phyloP scores from a whole-genome alignment of 2,888 invertebrate genomes.

The Folsomia candida region DNA sequence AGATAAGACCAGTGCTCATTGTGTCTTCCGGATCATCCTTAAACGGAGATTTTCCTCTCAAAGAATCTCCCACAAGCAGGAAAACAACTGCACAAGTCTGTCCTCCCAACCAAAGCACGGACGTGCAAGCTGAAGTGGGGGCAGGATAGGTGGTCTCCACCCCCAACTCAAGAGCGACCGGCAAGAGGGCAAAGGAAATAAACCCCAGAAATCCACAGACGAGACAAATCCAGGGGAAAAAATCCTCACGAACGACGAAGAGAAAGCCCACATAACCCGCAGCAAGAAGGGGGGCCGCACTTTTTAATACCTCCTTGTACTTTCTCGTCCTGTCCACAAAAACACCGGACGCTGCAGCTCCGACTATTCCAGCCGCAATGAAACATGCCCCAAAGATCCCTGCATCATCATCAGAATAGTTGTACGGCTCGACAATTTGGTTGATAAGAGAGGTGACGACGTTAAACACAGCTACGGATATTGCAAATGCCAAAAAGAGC shows the following conservation, averaged over 20 bases:
- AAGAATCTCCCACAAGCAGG: conserved; percentile 23
- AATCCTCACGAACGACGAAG: conserved; percentile 27
- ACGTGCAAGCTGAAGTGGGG: conserved; percentile 24
- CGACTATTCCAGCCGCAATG: conserved; percentile 23
- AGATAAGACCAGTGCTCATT: conserved; percentile 23
- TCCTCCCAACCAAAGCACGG: conserved; percentile 37
- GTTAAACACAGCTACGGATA: conserved; percentile 36
- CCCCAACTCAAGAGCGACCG: conserved; percentile 34
- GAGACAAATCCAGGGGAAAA: conserved; percentile 16
- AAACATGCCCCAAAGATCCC: conserved; percentile 30
- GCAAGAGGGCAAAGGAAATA: conserved; percentile 30
- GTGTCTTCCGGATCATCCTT: conserved; percentile 28
- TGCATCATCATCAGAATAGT: conserved; percentile 29
- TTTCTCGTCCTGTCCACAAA: conserved; percentile 31
- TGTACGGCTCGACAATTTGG: conserved; percentile 34
- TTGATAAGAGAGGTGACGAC: conserved; percentile 30
- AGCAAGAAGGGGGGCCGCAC: conserved; percentile 22
- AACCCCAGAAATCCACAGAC: conserved; percentile 25
- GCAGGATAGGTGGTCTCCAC: conserved; percentile 32
- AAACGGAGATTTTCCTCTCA: conserved; percentile 20
- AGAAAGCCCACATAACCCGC: conserved; percentile 22
- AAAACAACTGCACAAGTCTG: conserved; percentile 28
- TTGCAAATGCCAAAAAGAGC: conserved; percentile 24
- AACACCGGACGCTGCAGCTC: conserved; percentile 30
- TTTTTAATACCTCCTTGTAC: conserved; percentile 18